A percentile compares a stretch with the other conserved stretches of the same genome.
Evolutionary conservation across 2,113 vertebrate species (phyloP).

Genomic region (Ariopsis seemanni): DNA sequence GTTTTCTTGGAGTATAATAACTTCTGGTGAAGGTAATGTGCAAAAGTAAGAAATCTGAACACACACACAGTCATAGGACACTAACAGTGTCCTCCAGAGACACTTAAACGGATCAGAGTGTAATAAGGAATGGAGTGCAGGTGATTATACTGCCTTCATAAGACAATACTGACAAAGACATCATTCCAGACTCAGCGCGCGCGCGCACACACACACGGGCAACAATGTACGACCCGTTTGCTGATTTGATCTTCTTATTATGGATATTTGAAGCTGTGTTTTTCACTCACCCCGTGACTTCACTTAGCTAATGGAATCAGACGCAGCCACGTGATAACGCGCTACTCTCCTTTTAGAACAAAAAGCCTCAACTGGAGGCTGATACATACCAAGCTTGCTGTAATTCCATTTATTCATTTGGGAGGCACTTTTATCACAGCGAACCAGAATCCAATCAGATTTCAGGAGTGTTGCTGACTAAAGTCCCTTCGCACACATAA

Average conservation of each 20-base stretch:
- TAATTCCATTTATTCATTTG: background rate
- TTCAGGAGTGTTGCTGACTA: background rate
- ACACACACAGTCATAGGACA: background rate
- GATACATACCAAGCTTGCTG: background rate
- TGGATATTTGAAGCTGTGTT: conserved; percentile 52
- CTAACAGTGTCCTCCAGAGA: background rate
- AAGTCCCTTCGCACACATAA: background rate
- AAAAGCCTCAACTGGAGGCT: background rate
- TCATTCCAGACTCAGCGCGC: conserved; percentile 20
- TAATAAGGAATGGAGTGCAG: conserved; percentile 31
- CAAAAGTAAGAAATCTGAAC: background rate
- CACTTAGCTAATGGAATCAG: conserved; percentile 55
- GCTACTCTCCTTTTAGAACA: background rate
- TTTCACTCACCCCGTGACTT: conserved; percentile 54
- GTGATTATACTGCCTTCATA: conserved; percentile 36
- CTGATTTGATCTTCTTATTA: conserved; percentile 53
- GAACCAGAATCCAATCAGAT: background rate
- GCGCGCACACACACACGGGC: background rate
- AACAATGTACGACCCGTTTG: conserved; percentile 25
- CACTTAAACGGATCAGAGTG: conserved; percentile 32
- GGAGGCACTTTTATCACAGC: background rate
- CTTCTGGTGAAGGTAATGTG: background rate
- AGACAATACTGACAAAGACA: conserved; percentile 15
- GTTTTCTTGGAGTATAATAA: background rate
- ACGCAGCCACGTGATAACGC: conserved; percentile 8